Evolutionary conservation across 2,113 vertebrate genomes (phyloP).

Genomic region (Tamias sibiricus): DNA sequence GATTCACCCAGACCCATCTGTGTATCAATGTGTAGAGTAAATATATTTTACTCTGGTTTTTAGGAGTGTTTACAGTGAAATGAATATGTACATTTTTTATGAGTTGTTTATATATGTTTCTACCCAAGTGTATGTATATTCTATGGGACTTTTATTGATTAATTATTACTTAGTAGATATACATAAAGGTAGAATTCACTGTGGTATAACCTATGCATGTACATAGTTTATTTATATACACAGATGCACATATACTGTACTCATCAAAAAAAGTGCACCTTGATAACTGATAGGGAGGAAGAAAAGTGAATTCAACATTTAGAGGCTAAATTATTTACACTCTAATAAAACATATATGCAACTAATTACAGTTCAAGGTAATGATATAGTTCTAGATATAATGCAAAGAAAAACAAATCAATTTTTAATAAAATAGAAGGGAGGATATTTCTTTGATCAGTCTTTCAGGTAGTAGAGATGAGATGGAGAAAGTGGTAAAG

Average conservation of each 20-base stretch:
- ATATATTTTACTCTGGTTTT: not conserved
- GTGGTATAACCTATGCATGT: too few relatives aligned
- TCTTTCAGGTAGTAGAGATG: not conserved
- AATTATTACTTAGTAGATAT: too few relatives aligned
- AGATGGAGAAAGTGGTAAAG: not conserved
- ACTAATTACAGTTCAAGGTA: not conserved
- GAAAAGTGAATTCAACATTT: not conserved
- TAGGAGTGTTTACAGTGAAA: not conserved
- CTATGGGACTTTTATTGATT: too few relatives aligned
- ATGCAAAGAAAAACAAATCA: not conserved
- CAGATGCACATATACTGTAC: not conserved
- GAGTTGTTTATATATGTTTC: not conserved
- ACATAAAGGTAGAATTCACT: too few relatives aligned
- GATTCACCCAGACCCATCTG: not conserved
- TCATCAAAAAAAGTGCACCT: not conserved
- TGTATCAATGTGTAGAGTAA: not conserved
- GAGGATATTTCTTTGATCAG: not conserved
- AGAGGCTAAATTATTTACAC: not conserved
- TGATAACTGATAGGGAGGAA: not conserved
- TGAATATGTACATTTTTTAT: not conserved
- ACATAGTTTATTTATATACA: accelerated
- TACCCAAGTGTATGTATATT: too few relatives aligned
- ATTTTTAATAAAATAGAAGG: not conserved
- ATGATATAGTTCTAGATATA: not conserved
- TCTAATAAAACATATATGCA: not conserved